A percentile compares a stretch with the other conserved stretches of the same genome.
Conservation (phyloP, 2,888 invertebrate genomes). For the Parasteatoda lunata region DNA sequence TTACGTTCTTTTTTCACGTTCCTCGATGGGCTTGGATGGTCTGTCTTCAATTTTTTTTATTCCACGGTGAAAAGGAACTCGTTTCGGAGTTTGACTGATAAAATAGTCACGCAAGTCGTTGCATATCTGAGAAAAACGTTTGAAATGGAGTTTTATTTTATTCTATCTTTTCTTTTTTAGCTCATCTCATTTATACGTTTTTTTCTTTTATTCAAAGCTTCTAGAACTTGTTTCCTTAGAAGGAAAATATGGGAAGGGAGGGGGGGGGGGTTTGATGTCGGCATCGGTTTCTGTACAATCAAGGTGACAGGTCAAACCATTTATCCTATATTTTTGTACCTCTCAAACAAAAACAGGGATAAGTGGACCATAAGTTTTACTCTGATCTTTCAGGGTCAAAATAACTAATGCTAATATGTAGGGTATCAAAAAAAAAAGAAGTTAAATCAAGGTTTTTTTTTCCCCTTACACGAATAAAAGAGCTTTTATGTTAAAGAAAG, state of each 20-base stretch:
- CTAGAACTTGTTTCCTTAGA: constrained; percentile 17
- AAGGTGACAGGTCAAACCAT: constrained; percentile 13
- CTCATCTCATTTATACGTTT: neutral
- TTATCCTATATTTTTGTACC: neutral
- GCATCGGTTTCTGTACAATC: neutral
- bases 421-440: too few species aligned
- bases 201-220: neutral
- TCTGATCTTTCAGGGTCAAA: neutral
- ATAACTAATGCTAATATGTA: neutral
- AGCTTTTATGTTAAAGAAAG: too few species aligned
- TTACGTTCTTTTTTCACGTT: neutral
- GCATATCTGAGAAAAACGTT: constrained; percentile 3
- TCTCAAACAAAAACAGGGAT: neutral
- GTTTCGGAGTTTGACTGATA: constrained; percentile 32
- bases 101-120: constrained; percentile 46
- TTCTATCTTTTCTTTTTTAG: constrained; percentile 4
- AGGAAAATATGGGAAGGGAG: neutral
- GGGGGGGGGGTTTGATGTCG: constrained; percentile 2
- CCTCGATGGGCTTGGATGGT: constrained; percentile 10
- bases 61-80: constrained; percentile 18
- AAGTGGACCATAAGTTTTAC: constrained; percentile 5
- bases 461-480: too few species aligned
- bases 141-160: neutral
- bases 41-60: constrained; percentile 20
- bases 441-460: too few species aligned